Conservation (phyloP, 2,888 invertebrate genomes). For the Tricholauxania praeusta region DNA sequence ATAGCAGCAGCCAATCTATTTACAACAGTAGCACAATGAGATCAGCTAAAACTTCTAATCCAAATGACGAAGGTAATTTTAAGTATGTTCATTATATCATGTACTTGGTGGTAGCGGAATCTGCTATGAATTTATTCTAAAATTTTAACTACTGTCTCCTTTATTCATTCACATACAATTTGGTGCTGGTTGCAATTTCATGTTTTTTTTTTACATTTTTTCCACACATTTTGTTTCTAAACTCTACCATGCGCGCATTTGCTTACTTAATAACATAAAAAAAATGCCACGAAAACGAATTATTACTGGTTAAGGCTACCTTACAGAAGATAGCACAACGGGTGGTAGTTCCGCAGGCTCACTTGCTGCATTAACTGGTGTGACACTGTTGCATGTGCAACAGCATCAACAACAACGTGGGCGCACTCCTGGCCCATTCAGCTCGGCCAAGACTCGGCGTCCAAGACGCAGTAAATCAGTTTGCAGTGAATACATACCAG, state of each 20-base stretch:
- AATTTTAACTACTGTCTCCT: too few species aligned
- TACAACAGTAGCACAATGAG: slow-evolving; percentile 40
- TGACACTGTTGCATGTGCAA: slow-evolving; percentile 40
- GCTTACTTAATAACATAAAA: slow-evolving; percentile 15
- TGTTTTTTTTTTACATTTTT: slow-evolving; percentile 19
- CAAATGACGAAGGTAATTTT: slow-evolving; percentile 55
- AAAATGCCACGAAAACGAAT: slow-evolving; percentile 23
- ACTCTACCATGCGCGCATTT: slow-evolving; percentile 28
- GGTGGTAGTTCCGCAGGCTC: slow-evolving; percentile 44
- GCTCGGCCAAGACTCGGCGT: slow-evolving; percentile 63
- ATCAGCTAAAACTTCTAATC: slow-evolving; percentile 41
- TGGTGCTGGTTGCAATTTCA: slow-evolving; percentile 19
- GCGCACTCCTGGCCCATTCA: slow-evolving; percentile 62
- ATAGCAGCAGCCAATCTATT: slow-evolving; percentile 50
- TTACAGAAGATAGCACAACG: slow-evolving; percentile 67
- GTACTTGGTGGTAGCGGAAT: too few species aligned
- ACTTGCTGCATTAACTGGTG: slow-evolving; percentile 43
- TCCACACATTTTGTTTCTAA: slow-evolving; percentile 36
- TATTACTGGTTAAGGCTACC: slow-evolving; percentile 60
- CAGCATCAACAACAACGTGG: slow-evolving; percentile 47
- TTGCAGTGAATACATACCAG: slow-evolving; percentile 49
- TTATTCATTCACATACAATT: too few species aligned
- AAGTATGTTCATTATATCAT: too few species aligned
- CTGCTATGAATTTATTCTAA: too few species aligned
- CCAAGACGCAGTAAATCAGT: slow-evolving; percentile 65